These are phyloP conservation scores for Rhyzopertha dominica DNA, from an alignment of 1,140 invertebrate species.

Conservation along the genomic window DNA sequence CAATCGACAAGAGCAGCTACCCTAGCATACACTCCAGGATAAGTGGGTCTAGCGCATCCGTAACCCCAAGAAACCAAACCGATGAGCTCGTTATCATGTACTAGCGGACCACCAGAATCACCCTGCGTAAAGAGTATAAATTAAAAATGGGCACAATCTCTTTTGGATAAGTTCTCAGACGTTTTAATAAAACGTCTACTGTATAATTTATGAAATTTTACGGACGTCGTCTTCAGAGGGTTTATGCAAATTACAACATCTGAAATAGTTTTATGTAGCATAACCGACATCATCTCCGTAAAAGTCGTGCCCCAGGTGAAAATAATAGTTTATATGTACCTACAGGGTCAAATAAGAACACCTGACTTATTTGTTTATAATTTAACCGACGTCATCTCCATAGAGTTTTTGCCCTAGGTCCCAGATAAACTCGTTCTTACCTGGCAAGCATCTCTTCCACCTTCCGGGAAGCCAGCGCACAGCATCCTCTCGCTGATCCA, in stretches of 20 bases:
- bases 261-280: too few species aligned
- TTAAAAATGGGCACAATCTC: slow-evolving; percentile 16
- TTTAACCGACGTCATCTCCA: background rate
- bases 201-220: background rate
- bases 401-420: too few species aligned
- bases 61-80: slow-evolving; percentile 59
- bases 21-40: slow-evolving; percentile 54
- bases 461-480: slow-evolving; percentile 41
- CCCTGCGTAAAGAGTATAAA: background rate
- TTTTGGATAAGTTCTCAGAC: background rate
- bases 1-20: slow-evolving; percentile 46
- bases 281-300: too few species aligned
- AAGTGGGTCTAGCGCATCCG: slow-evolving; percentile 49
- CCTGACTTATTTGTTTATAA: background rate
- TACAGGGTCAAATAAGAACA: too few species aligned
- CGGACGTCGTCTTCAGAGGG: background rate
- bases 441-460: slow-evolving; percentile 37
- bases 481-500: slow-evolving; percentile 41
- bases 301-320: too few species aligned
- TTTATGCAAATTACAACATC: too few species aligned
- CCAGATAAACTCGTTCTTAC: too few species aligned
- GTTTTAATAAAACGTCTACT: background rate
- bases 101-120: slow-evolving; percentile 49
- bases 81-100: slow-evolving; percentile 36
- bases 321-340: too few species aligned